Base-by-base conservation (phyloP, 2,888 invertebrate species). In the Drosophila prostipennis region DNA sequence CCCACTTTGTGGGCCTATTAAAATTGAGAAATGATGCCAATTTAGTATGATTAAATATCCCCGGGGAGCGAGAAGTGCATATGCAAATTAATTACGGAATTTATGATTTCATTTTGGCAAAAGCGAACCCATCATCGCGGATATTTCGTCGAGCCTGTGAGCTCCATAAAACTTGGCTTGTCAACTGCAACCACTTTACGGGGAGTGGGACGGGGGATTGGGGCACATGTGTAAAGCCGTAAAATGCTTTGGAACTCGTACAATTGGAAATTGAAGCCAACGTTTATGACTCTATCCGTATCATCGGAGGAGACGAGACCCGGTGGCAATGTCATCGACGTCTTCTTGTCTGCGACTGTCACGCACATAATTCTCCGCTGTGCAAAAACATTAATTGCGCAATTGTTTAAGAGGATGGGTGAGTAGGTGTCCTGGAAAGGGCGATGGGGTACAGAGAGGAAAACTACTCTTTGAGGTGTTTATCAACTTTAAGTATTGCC, bases 1-100 rank as follows among this genome's bases (percentile, higher is more conserved):
- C 26, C 39, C 40, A 14, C 52, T 59, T 51, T 71, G 56, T 34
- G 67, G 29, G 40, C 57, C 79, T n/a, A 82, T 79, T 81, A 70
- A 85, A 77, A 85, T 85, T 83, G 88, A 88, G 86, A 60, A 74
- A 86, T 86, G 78, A 86, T 83, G 87, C 88, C 80, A 88, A 86
- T 88, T 83, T 74, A 59, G 34, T 58, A 74, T 72, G 76, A 55
- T 67, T 53, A 78, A 65, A 60, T 57, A 56, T 69, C 54, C 51
- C 39, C 36, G 39, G 45, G 42, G 54, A 39, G 26, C 36, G 49
- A 16, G 48, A 54, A 63, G 45, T 63, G 79, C 81, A 81, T 75
- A 80, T 79, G 87, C 70, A 82, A 86, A 84, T 84, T 88, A 84
- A 84, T 88, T 88, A 86, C 84, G 72, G 63, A 78, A 86, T 88